Evolutionary conservation across 2,797 vertebrate species (phyloP).

Genomic region (Loris lydekkerianus): DNA sequence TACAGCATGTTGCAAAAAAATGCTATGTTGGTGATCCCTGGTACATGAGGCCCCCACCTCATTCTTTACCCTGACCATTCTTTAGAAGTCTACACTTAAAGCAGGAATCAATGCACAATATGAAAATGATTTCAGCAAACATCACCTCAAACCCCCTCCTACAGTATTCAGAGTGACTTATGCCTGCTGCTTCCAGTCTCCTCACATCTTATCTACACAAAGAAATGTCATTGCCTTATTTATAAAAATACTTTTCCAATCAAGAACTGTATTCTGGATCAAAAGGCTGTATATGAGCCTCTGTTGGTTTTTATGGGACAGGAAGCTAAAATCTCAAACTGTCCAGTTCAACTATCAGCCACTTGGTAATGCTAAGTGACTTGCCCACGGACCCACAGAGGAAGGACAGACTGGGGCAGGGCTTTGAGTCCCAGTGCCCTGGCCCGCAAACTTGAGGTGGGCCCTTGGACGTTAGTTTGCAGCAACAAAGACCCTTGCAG

Average conservation of each 20-base stretch:
- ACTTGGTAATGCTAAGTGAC: slow-evolving; percentile 4
- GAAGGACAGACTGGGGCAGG: background rate
- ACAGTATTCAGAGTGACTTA: rapidly evolving
- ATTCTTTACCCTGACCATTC: too few relatives aligned
- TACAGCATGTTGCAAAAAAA: too few relatives aligned
- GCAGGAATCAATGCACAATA: rapidly evolving
- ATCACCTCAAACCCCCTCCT: background rate
- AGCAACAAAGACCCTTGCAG: background rate
- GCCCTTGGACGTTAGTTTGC: too few relatives aligned
- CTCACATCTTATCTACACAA: background rate
- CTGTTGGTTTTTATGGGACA: slow-evolving; percentile 62
- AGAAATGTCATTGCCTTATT: background rate
- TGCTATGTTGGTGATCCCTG: too few relatives aligned
- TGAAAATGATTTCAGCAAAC: background rate
- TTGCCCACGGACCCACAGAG: slow-evolving; percentile 36
- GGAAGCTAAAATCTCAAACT: slow-evolving; percentile 69
- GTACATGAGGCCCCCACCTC: too few relatives aligned
- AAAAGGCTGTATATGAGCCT: slow-evolving; percentile 49
- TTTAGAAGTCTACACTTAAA: background rate
- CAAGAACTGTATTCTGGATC: background rate
- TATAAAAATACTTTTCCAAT: background rate
- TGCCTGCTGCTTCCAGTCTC: background rate
- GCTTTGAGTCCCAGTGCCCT: background rate
- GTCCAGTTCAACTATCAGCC: slow-evolving; percentile 66
- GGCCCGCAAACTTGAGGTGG: background rate